Conservation (phyloP, 2,113 vertebrate species). For the Hyperoodon ampullatus region DNA sequence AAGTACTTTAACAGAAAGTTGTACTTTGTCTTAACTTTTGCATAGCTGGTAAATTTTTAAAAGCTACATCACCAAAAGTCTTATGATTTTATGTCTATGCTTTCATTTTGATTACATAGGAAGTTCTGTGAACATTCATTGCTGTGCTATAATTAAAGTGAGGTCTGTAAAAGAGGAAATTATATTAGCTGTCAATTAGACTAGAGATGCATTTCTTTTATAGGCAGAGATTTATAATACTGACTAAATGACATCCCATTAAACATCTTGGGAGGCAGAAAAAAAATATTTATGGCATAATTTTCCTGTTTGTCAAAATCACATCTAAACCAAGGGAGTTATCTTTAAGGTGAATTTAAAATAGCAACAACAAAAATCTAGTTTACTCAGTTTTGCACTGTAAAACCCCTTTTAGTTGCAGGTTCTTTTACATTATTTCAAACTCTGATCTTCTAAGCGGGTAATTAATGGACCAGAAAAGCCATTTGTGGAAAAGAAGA, state of each 20-base stretch:
- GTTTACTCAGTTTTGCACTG: slow-evolving; percentile 81
- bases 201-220: slow-evolving; percentile 72
- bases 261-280: slow-evolving; percentile 74
- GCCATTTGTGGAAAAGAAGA: slow-evolving; percentile 86
- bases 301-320: slow-evolving; percentile 73
- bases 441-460: slow-evolving; percentile 87
- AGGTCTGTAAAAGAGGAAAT: neutral
- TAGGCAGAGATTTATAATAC: slow-evolving; percentile 77
- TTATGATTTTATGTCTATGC: slow-evolving; percentile 68
- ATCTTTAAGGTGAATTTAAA: slow-evolving; percentile 78
- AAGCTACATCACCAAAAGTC: slow-evolving; percentile 54
- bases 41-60: slow-evolving; percentile 45
- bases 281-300: slow-evolving; percentile 46
- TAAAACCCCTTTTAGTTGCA: slow-evolving; percentile 83
- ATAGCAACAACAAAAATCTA: slow-evolving; percentile 60
- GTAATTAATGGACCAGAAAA: slow-evolving; percentile 89
- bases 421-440: slow-evolving; percentile 83
- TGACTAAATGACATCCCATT: slow-evolving; percentile 78
- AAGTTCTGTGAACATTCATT: neutral
- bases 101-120: neutral
- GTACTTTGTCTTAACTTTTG: slow-evolving; percentile 52
- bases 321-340: slow-evolving; percentile 66
- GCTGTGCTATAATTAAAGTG: neutral
- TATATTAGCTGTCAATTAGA: slow-evolving; percentile 77
- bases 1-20: slow-evolving; percentile 70